Evolutionary conservation across 2,113 vertebrate genomes (phyloP), one percentile per base, ranked within the genome.

Genomic region (Silurus glanis): DNA sequence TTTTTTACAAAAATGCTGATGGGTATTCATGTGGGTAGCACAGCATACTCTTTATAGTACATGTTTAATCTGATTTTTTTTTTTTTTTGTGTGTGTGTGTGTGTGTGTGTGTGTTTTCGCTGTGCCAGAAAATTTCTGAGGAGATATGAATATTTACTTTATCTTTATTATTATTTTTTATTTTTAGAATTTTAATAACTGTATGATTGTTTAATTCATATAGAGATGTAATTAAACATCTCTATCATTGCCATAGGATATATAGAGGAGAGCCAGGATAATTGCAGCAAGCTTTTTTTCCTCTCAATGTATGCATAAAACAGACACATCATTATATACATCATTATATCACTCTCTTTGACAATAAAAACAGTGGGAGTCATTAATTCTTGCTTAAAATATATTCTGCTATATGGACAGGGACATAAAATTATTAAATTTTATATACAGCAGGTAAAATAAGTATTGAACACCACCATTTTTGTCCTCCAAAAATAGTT

Each of bases 1-100:
- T 25, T 49, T 45, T 59, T 21, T 9, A 66, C 2, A 81, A 19
- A 51, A 82, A 64, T 37, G 9, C 37, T 25, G 59, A 51, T 49
- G 59, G 8, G 28, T 21, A 45, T 49, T 64, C 80, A 62, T 71
- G 49, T 83, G 64, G 62, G 81, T 82, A 55, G 45, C 62, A 51
- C 8, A 55, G 51, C 25, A 4, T 55, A 10, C 5, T 71, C 16
- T 53, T 53, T 53, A 6, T 69, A 53, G 53, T 51, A 10, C 64
- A 53, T 25, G 61, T n/a, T 55, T 71, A 51, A 83, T 45, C 66
- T 59, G 28, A 58, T 28, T 16, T 10, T n/a, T n/a, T n/a, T n/a
- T n/a, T n/a, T n/a, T n/a, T n/a, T n/a, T n/a, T n/a, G 62, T 56
- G 64, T 66, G n/a, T 66, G 64, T 66, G 64, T 66, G 64, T 12